Evolutionary conservation across 2,888 invertebrate genomes (phyloP).

Genomic region (Lycia hirtaria): DNA sequence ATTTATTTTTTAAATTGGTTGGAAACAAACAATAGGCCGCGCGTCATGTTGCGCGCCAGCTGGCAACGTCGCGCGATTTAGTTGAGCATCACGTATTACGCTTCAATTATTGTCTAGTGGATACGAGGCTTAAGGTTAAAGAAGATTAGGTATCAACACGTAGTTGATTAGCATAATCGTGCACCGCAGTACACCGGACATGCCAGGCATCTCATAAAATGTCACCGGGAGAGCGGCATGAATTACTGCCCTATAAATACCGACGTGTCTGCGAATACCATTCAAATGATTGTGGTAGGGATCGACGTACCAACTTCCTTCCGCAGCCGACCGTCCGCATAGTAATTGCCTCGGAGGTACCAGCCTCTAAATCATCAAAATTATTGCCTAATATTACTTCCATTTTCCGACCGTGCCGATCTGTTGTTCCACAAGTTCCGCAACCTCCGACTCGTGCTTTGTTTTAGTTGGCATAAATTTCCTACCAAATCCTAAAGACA

Average conservation of each 20-base stretch:
- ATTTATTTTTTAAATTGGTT: too few species aligned
- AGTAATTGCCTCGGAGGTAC: slow-evolving; percentile 78
- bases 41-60: too few species aligned
- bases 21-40: too few species aligned
- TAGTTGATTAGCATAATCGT: slow-evolving; percentile 66
- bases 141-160: too few species aligned
- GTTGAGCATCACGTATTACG: too few species aligned
- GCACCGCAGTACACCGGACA: slow-evolving; percentile 62
- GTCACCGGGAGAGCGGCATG: slow-evolving; percentile 69
- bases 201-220: slow-evolving; percentile 71
- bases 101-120: too few species aligned
- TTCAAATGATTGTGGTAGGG: slow-evolving; percentile 81
- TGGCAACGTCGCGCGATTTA: too few species aligned
- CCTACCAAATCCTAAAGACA: slow-evolving; percentile 55
- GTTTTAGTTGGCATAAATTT: slow-evolving; percentile 71
- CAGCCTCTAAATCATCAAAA: slow-evolving; percentile 80
- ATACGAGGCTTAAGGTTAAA: too few species aligned
- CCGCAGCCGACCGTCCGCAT: slow-evolving; percentile 75
- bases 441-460: slow-evolving; percentile 67
- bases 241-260: slow-evolving; percentile 79
- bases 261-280: slow-evolving; percentile 71
- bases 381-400: slow-evolving; percentile 81
- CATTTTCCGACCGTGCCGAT: slow-evolving; percentile 68
- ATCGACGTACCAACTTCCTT: slow-evolving; percentile 81
- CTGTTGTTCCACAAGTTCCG: slow-evolving; percentile 67